Conservation (phyloP, 2,888 invertebrate species). For the Melangyna quadrimaculata region DNA sequence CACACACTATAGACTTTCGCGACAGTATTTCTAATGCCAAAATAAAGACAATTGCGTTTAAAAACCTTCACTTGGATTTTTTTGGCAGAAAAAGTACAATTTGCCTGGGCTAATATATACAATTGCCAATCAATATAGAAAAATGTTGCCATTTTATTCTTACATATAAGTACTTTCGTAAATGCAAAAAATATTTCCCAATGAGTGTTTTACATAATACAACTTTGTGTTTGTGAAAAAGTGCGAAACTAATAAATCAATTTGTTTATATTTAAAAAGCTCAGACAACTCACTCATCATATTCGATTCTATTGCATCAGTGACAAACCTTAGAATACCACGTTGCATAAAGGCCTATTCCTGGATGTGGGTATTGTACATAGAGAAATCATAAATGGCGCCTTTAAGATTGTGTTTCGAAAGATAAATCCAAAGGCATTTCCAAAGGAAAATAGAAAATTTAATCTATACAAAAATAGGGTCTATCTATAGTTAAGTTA, state of each 20-base stretch:
- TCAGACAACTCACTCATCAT: conserved; percentile 28
- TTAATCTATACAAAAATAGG: conserved; percentile 34
- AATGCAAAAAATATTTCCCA: not conserved
- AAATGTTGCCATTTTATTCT: conserved; percentile 40
- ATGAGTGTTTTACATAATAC: not conserved
- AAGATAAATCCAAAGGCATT: conserved; percentile 29
- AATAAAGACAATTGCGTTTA: no score
- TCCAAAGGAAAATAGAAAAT: not conserved
- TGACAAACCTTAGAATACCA: not conserved
- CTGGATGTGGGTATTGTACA: no score
- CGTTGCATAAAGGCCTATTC: conserved; percentile 46
- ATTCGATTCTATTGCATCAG: conserved; percentile 10
- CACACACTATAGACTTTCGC: no score
- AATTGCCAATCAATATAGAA: conserved; percentile 33
- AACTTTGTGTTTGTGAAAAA: not conserved
- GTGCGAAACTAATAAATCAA: conserved; percentile 49
- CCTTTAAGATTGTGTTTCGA: conserved; percentile 52
- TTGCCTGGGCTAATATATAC: no score
- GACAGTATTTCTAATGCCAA: no score
- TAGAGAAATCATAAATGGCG: conserved; percentile 55
- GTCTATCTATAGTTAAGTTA: conserved; percentile 9
- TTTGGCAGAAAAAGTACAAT: no score
- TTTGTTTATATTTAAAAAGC: conserved; percentile 54
- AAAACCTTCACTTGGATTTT: no score
- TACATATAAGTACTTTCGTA: no score